Evolutionary conservation across 2,888 invertebrate genomes (phyloP), one percentile per base, ranked within the genome.

Genomic region (Cabera pusaria): DNA sequence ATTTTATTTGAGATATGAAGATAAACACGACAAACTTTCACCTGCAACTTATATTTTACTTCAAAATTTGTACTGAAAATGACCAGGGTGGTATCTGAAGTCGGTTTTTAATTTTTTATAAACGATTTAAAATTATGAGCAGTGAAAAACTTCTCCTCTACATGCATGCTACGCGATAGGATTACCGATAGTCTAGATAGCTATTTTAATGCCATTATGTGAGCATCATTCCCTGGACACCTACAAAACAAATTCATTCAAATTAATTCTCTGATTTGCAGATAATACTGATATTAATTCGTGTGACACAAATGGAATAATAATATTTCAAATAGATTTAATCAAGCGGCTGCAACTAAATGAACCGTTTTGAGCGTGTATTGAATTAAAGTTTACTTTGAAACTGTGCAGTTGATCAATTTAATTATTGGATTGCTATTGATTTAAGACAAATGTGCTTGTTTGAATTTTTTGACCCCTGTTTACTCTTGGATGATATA

Each of bases 361-460:
- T 67, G 55, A 67, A 62, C 65, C 56, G 49, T 47, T 52, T 19
- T 36, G 39, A 45, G 55, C 47, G 52, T 52, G 49, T 64, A 56
- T 61, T 56, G 52, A 59, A 62, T 38, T 50, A 52, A 49, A 53
- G 50, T 62, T 65, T 57, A 56, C 51, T 58, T 59, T 66, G 51
- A 53, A 57, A 49, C 49, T 55, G 56, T 58, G 31, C 48, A 51
- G 62, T 53, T 56, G 53, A n/a, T n/a, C n/a, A n/a, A n/a, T n/a
- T n/a, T n/a, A 56, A 59, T 60, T 49, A 59, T 53, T 58, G 24
- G 43, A 42, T 49, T 52, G 26, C 26, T 43, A 51, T 53, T 44
- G 29, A 35, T 18, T 24, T 33, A 26, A 29, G 18, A 22, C 28
- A 33, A 42, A 52, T 45, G 29, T 41, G 33, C 27, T 27, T 31